Conservation (phyloP, 2,888 invertebrate species). For the Homarus gammarus region DNA sequence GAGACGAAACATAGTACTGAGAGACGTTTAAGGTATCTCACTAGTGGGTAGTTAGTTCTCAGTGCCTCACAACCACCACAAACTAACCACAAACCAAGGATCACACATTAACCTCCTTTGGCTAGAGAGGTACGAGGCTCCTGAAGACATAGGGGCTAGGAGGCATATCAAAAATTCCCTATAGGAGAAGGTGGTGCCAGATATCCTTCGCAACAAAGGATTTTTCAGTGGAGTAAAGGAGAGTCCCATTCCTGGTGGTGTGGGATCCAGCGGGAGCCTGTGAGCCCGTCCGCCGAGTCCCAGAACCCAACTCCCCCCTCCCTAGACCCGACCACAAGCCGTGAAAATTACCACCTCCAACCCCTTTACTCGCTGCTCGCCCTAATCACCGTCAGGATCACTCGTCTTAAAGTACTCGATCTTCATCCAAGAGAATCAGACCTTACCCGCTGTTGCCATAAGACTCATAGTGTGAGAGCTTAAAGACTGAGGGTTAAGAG, state of each 20-base stretch:
- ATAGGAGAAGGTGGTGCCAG: too few relatives aligned
- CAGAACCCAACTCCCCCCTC: constrained; percentile 12
- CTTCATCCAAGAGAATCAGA: background rate
- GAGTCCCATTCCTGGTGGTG: background rate
- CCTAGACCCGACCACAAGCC: constrained; percentile 63
- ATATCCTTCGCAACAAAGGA: constrained; percentile 14
- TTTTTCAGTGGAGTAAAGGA: background rate
- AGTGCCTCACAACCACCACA: too few relatives aligned
- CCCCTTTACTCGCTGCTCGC: constrained; percentile 67
- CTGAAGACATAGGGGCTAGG: too few relatives aligned
- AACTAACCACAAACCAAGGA: too few relatives aligned
- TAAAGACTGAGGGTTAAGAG: background rate
- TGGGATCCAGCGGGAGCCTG: constrained; percentile 27
- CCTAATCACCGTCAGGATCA: constrained; percentile 60
- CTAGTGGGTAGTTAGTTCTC: too few relatives aligned
- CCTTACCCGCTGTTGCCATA: background rate
- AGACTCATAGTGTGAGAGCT: background rate
- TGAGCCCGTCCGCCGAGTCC: constrained; percentile 39
- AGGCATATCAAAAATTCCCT: too few relatives aligned
- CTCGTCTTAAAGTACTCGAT: constrained; percentile 28
- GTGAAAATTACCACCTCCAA: constrained; percentile 70
- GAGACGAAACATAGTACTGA: too few relatives aligned
- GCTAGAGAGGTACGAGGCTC: too few relatives aligned
- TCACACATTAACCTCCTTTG: too few relatives aligned
- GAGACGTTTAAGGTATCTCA: too few relatives aligned